Evolutionary conservation across 2,113 vertebrate genomes (phyloP).

Genomic region (Pomatostomus ruficeps): DNA sequence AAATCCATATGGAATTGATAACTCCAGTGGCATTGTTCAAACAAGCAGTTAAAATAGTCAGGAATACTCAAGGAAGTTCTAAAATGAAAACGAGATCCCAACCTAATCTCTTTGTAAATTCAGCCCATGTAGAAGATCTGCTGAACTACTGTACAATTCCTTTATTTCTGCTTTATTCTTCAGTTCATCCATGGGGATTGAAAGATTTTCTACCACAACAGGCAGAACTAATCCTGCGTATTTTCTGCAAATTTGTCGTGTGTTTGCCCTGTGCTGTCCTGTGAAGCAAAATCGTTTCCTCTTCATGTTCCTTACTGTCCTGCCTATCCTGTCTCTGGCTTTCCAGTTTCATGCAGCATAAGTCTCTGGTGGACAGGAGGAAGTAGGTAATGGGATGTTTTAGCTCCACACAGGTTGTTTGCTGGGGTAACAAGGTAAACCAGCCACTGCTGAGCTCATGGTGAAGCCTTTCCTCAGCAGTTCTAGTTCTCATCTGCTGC

Average conservation of each 20-base stretch:
- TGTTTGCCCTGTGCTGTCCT: neutral
- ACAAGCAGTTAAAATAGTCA: neutral
- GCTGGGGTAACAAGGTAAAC: neutral
- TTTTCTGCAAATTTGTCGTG: neutral
- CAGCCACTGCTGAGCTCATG: neutral
- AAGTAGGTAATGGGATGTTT: neutral
- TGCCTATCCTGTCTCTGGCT: neutral
- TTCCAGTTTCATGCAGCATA: accelerated
- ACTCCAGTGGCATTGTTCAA: neutral
- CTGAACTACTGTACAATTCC: neutral
- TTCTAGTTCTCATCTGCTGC: neutral
- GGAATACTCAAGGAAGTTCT: neutral
- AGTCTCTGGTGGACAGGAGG: neutral
- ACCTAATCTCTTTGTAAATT: neutral
- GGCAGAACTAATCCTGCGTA: neutral
- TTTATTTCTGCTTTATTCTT: neutral
- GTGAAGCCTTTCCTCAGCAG: neutral
- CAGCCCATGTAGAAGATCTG: neutral
- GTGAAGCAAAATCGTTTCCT: neutral
- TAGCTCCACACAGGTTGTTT: neutral
- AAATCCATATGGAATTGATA: neutral
- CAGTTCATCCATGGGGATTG: neutral
- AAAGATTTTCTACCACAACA: neutral
- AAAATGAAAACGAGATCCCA: neutral
- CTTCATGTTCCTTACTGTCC: neutral